Evolutionary conservation across 2,888 invertebrate species (phyloP).

Genomic region (Eurois occulta): DNA sequence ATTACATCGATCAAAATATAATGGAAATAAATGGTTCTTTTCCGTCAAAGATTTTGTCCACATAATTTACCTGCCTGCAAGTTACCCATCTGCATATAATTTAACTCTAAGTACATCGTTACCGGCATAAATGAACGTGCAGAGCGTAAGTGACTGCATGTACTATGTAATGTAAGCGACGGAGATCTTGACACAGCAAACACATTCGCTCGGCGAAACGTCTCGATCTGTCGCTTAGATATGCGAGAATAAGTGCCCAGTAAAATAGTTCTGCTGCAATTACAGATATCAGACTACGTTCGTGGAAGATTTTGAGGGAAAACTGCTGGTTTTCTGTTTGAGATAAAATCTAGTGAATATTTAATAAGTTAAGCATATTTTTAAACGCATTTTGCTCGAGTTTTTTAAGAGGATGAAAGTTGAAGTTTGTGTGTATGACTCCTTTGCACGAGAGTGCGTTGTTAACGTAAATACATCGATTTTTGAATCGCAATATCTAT

Average conservation of each 20-base stretch:
- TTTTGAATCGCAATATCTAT: too few relatives aligned
- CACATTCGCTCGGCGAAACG: constrained; percentile 60
- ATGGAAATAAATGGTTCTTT: not conserved
- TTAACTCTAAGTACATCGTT: constrained; percentile 37
- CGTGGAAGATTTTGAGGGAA: constrained; percentile 25
- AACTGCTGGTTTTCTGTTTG: constrained; percentile 19
- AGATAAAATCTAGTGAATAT: constrained; percentile 25
- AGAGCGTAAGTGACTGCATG: constrained; percentile 56
- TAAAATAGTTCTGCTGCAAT: constrained; percentile 58
- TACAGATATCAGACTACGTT: constrained; percentile 52
- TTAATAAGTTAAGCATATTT: constrained; percentile 5
- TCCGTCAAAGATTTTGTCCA: not conserved
- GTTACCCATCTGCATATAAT: constrained; percentile 26
- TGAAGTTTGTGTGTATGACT: too few relatives aligned
- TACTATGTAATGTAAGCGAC: constrained; percentile 42
- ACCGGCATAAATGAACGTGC: constrained; percentile 45
- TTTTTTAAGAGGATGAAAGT: not conserved
- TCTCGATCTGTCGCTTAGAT: constrained; percentile 56
- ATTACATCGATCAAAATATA: not conserved
- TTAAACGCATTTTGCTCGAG: not conserved
- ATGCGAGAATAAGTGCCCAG: constrained; percentile 56
- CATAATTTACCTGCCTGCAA: not conserved
- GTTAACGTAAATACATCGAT: too few relatives aligned
- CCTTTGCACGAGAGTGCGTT: too few relatives aligned
- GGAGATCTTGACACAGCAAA: constrained; percentile 66